Base-by-base conservation (phyloP, 2,888 invertebrate genomes). In the Auanema freiburgensis region DNA sequence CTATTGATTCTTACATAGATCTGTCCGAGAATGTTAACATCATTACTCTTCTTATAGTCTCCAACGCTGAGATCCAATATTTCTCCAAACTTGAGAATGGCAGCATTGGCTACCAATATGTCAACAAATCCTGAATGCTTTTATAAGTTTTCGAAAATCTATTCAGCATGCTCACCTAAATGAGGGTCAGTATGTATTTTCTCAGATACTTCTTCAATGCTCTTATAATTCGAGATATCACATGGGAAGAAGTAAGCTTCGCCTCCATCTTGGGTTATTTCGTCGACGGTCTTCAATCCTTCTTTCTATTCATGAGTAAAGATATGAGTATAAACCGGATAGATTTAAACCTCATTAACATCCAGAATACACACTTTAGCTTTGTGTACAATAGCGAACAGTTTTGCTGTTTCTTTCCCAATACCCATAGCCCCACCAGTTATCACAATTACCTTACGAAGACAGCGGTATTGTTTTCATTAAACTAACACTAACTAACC, bases 391-490 rank as follows among this genome's bases (percentile, higher is more conserved):
- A 46, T n/a, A 40, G 65, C 53, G 16, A 71, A 51, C 21, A 52
- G 51, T n/a, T 52, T 41, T 25, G 66, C 66, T 8, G 69, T 54
- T 18, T 66, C 57, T 53, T 66, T 66, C 14, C 71, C 68, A 18
- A 71, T 71, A 10, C 71, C 71, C 65, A 67, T 65, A 18, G 68
- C 71, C 41, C 68, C 68, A 16, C 71, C 71, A 12, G 71, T 71
- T 16, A 71, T 66, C 6, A 71, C 71, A n/a, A 66, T 60, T 4
- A 71, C 63, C 68, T 68, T 49, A 51, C 59, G 46, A 53, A 21
- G 6, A 41, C 10, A n/a, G n/a, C n/a, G 33, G 21, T 1, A 24
- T 49, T 43, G n/a, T 42, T 41, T 21, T 44, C 16, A n/a, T 6
- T 23, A 56, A 57, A 16, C 33, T 33, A 5, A 33, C 33, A 33